Evolutionary conservation across 2,113 vertebrate species (phyloP).

Genomic region (Emydura subglobosa): DNA sequence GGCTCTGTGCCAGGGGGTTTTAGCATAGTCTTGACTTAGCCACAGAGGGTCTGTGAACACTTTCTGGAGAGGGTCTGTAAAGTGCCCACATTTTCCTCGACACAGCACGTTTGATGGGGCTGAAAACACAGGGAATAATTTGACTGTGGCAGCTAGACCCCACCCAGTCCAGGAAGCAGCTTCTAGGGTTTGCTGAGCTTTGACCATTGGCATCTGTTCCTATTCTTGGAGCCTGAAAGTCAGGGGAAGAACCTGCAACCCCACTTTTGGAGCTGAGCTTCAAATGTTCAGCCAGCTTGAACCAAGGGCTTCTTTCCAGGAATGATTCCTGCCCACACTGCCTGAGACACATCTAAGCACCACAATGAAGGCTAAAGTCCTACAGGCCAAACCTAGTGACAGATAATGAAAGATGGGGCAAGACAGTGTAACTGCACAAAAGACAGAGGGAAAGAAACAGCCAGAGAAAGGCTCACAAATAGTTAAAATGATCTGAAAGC

Average conservation of each 20-base stretch:
- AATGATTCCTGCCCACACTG: background rate
- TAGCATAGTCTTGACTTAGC: background rate
- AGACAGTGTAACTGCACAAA: background rate
- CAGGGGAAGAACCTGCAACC: background rate
- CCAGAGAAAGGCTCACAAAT: background rate
- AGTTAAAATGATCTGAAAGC: background rate
- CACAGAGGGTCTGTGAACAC: background rate
- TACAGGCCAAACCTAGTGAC: background rate
- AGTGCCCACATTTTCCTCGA: background rate
- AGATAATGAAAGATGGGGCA: background rate
- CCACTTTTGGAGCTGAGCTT: background rate
- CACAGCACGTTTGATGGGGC: background rate
- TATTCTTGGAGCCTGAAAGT: background rate
- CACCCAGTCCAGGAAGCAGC: background rate
- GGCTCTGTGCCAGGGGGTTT: background rate
- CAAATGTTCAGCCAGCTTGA: background rate
- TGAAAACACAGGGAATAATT: background rate
- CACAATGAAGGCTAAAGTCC: background rate
- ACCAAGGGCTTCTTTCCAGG: accelerated
- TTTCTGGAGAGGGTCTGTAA: background rate
- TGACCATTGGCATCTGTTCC: background rate
- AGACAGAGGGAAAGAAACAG: background rate
- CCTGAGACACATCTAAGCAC: background rate
- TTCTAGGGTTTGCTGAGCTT: background rate
- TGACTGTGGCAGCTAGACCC: background rate